These are phyloP conservation scores for Chaunax sp. DNA, from an alignment of 2,797 vertebrate genomes.

Conservation along the genomic window DNA sequence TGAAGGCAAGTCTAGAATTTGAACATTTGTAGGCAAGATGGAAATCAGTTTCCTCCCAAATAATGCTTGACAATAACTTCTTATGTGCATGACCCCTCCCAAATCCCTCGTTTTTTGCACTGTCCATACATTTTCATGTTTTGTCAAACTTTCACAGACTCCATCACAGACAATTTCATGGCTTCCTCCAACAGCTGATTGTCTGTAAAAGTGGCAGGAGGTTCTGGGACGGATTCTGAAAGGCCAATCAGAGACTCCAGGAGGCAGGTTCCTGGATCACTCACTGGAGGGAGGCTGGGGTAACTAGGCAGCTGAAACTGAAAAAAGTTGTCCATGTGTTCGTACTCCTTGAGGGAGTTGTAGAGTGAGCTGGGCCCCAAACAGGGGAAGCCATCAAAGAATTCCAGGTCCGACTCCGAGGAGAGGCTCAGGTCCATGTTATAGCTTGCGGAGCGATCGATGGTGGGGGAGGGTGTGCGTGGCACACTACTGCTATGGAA, in stretches of 20 bases:
- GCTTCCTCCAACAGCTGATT: slow-evolving; percentile 95
- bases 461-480: slow-evolving; percentile 76
- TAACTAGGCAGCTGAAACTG: slow-evolving; percentile 90
- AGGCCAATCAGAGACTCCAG: slow-evolving; percentile 94
- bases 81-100: slow-evolving; percentile 70
- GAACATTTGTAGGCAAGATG: slow-evolving; percentile 73
- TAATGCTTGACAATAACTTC: slow-evolving; percentile 60
- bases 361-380: slow-evolving; percentile 94
- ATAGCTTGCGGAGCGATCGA: slow-evolving; percentile 86
- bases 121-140: slow-evolving; percentile 46
- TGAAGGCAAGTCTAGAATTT: slow-evolving; percentile 82
- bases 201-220: slow-evolving; percentile 90
- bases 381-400: slow-evolving; percentile 93
- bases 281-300: slow-evolving; percentile 83
- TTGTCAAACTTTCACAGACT: slow-evolving; percentile 90
- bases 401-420: slow-evolving; percentile 94
- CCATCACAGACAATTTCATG: slow-evolving; percentile 91
- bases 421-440: slow-evolving; percentile 94
- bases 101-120: slow-evolving; percentile 46
- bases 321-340: slow-evolving; percentile 91
- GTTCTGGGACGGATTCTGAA: slow-evolving; percentile 91
- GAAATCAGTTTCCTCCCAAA: slow-evolving; percentile 79
- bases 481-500: slow-evolving; percentile 84
- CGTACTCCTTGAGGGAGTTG: slow-evolving; percentile 91
- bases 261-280: slow-evolving; percentile 89